These are phyloP conservation scores for Salvator merianae DNA, from an alignment of 2,113 vertebrate genomes.

Conservation along the genomic window DNA sequence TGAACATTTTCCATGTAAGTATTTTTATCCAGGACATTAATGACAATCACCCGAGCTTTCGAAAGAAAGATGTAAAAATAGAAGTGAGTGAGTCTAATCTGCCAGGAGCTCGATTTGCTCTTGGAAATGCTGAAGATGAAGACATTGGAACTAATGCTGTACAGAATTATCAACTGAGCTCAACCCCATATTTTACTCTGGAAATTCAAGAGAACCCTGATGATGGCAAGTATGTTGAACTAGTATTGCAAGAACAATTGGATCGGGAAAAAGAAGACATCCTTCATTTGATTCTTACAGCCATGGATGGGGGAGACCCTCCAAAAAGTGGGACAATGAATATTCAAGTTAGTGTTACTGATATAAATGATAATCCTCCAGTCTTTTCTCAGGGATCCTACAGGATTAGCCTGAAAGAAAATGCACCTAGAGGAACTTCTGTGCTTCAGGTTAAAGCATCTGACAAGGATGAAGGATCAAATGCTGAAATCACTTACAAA, in stretches of 20 bases:
- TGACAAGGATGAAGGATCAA: slow-evolving; percentile 77
- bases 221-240: slow-evolving; percentile 66
- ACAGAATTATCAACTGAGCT: slow-evolving; percentile 68
- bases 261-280: slow-evolving; percentile 67
- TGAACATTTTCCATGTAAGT: slow-evolving; percentile 59
- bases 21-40: slow-evolving; percentile 68
- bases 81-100: slow-evolving; percentile 66
- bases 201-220: slow-evolving; percentile 52
- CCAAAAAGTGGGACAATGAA: slow-evolving; percentile 46
- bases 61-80: slow-evolving; percentile 62
- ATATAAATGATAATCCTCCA: slow-evolving; percentile 61
- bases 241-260: slow-evolving; percentile 68
- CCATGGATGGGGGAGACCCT: slow-evolving; percentile 62
- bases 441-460: slow-evolving; percentile 71
- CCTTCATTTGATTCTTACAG: slow-evolving; percentile 58
- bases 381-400: slow-evolving; percentile 49
- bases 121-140: slow-evolving; percentile 74
- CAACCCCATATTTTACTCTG: slow-evolving; percentile 74
- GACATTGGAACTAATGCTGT: slow-evolving; percentile 77
- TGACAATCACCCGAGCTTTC: slow-evolving; percentile 71
- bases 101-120: slow-evolving; percentile 67
- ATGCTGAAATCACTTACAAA: slow-evolving; percentile 75
- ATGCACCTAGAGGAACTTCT: slow-evolving; percentile 52
- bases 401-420: slow-evolving; percentile 68
- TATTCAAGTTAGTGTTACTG: slow-evolving; percentile 58